Evolutionary conservation across 2,888 invertebrate genomes (phyloP), one percentile per base, ranked within the genome.

Genomic region (Augochlorella aurata): DNA sequence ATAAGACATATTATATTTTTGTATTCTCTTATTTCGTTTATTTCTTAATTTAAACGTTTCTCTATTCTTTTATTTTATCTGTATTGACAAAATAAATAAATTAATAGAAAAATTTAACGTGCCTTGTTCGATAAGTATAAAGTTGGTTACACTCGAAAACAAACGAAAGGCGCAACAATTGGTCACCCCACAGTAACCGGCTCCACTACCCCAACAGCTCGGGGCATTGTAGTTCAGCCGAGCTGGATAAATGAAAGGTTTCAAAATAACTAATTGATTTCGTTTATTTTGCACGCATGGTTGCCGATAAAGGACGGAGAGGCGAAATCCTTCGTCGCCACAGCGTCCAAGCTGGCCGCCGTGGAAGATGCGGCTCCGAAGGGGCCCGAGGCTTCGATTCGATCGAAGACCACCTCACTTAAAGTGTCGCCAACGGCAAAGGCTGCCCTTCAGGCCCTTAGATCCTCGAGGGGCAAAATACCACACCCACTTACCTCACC

Each of bases 291-390:
- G 45, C 38, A 69, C 68, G 72, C 54, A 21, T 54, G 47, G 9
- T 67, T 29, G 12, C 12, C 21, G 16, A 12, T n/a, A 24, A 71
- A 94, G 94, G 92, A 93, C 91, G 92, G 94, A 90, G 93, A 93
- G 92, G 92, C 93, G 93, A 93, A 92, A 92, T 90, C 92, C 89
- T 90, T 93, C 92, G 93, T 94, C 93, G 93, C 93, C 93, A 92
- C 91, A 92, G 91, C 92, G 94, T 95, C 95, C 96, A 96, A 97
- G 95, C 97, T 97, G 97, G 97, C 96, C 96, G 95, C 96, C 96
- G 95, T 96, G 94, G 96, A 96, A 95, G 96, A 96, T 96, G 96
- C 94, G 95, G 96, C 95, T 95, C 95, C 96, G 95, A 95, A 95
- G 95, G 95, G 95, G 95, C 95, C 96, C 94, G 93, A 92, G 90